These are phyloP conservation scores for Monarcha castaneiventris DNA, from an alignment of 2,113 vertebrate species.

Conservation along the genomic window DNA sequence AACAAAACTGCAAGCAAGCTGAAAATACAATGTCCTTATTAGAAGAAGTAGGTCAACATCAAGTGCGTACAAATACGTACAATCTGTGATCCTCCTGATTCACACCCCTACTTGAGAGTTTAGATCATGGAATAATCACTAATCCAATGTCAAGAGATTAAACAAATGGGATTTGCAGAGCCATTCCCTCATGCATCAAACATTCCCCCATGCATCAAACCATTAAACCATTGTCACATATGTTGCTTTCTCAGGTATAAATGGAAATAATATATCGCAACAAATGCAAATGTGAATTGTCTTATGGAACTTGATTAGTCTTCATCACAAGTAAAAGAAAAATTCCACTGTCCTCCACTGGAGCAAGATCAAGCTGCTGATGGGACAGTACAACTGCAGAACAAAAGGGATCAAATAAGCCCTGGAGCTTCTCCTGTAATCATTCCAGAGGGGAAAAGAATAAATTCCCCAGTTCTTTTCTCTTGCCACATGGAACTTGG, in stretches of 20 bases:
- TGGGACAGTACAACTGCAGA: not conserved
- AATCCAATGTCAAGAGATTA: not conserved
- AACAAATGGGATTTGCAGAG: not conserved
- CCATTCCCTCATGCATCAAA: not conserved
- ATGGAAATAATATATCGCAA: not conserved
- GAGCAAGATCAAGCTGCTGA: not conserved
- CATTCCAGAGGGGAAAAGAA: rapidly evolving
- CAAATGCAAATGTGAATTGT: not conserved
- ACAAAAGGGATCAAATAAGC: not conserved
- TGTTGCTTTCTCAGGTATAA: not conserved
- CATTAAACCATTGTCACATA: not conserved
- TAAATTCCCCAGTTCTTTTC: not conserved
- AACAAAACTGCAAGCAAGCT: not conserved
- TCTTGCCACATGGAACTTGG: not conserved
- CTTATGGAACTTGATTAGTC: not conserved
- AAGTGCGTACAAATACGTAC: not conserved
- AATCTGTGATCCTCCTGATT: not conserved
- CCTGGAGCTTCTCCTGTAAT: not conserved
- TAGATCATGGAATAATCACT: not conserved
- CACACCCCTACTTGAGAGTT: not conserved
- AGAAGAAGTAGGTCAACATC: not conserved
- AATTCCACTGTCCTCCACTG: not conserved
- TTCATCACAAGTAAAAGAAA: not conserved
- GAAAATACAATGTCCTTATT: not conserved
- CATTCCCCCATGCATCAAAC: not conserved